Evolutionary conservation across 1,140 invertebrate species (phyloP).

Genomic region (Hesperophylax magnus): DNA sequence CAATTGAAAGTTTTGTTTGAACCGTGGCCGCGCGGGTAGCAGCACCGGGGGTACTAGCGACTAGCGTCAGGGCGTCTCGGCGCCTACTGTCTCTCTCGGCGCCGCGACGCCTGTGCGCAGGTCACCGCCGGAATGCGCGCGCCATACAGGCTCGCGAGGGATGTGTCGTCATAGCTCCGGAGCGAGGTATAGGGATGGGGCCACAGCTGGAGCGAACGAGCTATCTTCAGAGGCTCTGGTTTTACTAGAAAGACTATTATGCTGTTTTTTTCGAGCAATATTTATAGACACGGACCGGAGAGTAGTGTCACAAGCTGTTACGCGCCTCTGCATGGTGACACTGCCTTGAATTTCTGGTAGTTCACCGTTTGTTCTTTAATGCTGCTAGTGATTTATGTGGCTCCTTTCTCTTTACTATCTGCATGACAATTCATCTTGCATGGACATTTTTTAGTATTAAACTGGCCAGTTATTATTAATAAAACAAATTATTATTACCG

Average conservation of each 20-base stretch:
- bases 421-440: not conserved
- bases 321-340: conserved; percentile 3
- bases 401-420: not conserved
- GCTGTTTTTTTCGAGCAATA: conserved; percentile 8
- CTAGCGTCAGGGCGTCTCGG: conserved; percentile 19
- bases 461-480: too few species aligned
- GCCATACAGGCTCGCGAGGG: not conserved
- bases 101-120: conserved; percentile 20
- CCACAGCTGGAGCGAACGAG: conserved; percentile 19
- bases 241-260: conserved; percentile 12
- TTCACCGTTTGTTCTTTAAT: not conserved
- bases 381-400: conserved; percentile 6
- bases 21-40: not conserved
- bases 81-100: conserved; percentile 29
- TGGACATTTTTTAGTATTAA: not conserved
- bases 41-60: not conserved
- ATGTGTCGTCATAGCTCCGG: conserved; percentile 35
- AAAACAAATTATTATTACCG: too few species aligned
- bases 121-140: conserved; percentile 9
- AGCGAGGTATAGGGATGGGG: conserved; percentile 10
- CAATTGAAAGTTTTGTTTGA: conserved; percentile 15
- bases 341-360: not conserved
- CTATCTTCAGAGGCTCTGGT: conserved; percentile 26
- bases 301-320: conserved; percentile 19
- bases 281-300: conserved; percentile 21